Conservation (phyloP, 2,113 vertebrate species). For the Xyrauchen texanus region DNA sequence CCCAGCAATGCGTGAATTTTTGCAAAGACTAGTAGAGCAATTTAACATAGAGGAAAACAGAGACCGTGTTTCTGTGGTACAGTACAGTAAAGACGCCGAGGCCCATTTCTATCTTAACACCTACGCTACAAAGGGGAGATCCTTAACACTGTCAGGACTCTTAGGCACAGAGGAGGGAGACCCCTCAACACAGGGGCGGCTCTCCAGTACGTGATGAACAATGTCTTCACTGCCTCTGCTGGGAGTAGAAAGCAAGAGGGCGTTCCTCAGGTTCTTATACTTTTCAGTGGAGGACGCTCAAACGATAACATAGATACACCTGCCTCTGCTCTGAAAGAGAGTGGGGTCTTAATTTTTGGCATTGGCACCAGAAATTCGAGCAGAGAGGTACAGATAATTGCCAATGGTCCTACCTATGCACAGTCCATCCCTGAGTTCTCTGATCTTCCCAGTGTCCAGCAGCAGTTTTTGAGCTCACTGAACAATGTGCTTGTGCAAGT, state of each 20-base stretch:
- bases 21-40: conserved; percentile 57
- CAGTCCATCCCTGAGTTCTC: conserved; percentile 39
- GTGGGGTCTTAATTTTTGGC: conserved; percentile 81
- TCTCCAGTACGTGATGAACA: conserved; percentile 59
- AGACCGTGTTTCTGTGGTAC: conserved; percentile 56
- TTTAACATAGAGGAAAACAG: conserved; percentile 50
- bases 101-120: too few species aligned
- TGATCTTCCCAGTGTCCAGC: conserved; percentile 34
- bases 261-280: conserved; percentile 60
- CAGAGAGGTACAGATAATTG: conserved; percentile 68
- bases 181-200: conserved; percentile 55
- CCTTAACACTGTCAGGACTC: conserved; percentile 5
- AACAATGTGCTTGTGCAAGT: conserved; percentile 1
- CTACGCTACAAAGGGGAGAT: too few species aligned
- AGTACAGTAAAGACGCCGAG: too few species aligned
- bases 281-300: conserved; percentile 60
- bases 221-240: conserved; percentile 56
- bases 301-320: conserved; percentile 66
- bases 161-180: conserved; percentile 61
- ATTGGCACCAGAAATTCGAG: conserved; percentile 76
- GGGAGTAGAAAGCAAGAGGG: conserved; percentile 57
- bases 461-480: conserved; percentile 29
- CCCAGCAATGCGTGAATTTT: conserved; percentile 62
- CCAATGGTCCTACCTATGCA: conserved; percentile 16
- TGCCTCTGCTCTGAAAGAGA: conserved; percentile 75